Evolutionary conservation across 2,797 vertebrate genomes (phyloP).

Genomic region (Sebastes alutus): DNA sequence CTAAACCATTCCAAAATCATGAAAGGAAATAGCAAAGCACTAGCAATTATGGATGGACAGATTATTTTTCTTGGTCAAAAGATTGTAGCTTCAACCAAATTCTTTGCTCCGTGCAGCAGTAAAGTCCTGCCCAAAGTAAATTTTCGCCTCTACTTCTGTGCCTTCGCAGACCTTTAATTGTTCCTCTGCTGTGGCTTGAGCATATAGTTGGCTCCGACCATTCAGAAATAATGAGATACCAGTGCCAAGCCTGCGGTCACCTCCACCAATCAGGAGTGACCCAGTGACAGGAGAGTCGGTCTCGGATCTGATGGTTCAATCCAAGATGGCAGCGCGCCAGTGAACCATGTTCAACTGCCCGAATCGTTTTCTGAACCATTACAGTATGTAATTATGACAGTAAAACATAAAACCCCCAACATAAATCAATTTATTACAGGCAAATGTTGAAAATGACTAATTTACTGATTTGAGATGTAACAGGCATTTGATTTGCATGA

Average conservation of each 20-base stretch:
- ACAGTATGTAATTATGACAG: not conserved
- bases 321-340: conserved; percentile 6
- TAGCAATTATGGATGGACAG: not conserved
- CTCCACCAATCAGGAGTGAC: conserved; percentile 30
- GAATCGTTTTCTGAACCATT: not conserved
- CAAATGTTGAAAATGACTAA: conserved; percentile 2
- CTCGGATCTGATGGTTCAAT: not conserved
- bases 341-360: conserved; percentile 6
- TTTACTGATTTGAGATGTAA: conserved; percentile 18
- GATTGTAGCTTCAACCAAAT: not conserved
- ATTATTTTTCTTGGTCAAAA: conserved; percentile 41
- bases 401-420: not conserved
- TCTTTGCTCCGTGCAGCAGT: not conserved
- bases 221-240: conserved; percentile 52
- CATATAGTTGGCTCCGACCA: not conserved
- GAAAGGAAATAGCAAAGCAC: conserved; percentile 10
- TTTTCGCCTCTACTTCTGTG: conserved; percentile 20
- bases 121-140: conserved; percentile 29
- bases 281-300: conserved; percentile 10
- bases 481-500: not conserved
- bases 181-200: conserved; percentile 24
- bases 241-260: conserved; percentile 34
- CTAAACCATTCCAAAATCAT: conserved; percentile 10
- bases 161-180: conserved; percentile 40
- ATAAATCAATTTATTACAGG: not conserved